Percentiles rank a stretch among this genome's conserved stretches.
Conservation (phyloP, 2,113 vertebrate genomes). For the Psammodynastes pulverulentus region DNA sequence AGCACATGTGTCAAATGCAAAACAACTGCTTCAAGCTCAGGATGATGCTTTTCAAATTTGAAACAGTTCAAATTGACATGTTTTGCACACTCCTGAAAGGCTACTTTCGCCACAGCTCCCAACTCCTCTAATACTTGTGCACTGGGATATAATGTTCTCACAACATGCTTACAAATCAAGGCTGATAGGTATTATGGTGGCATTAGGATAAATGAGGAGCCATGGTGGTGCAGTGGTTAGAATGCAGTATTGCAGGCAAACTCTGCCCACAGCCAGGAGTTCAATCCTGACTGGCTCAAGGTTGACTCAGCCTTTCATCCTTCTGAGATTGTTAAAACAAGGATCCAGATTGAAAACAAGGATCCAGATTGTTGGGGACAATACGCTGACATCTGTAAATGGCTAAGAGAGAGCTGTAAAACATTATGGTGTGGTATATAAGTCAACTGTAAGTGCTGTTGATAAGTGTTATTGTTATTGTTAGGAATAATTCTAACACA, state of each 20-base stretch:
- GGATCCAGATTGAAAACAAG: background rate
- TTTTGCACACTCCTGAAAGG: background rate
- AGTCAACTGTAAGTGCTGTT: background rate
- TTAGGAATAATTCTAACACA: background rate
- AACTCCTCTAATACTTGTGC: background rate
- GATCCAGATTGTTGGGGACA: background rate
- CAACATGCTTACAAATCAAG: background rate
- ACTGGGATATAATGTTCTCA: background rate
- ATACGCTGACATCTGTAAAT: background rate
- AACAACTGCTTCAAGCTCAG: background rate
- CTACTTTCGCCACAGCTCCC: background rate
- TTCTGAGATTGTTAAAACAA: background rate
- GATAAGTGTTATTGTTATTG: background rate
- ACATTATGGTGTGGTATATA: background rate
- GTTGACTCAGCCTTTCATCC: background rate
- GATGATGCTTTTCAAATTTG: background rate
- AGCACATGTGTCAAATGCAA: background rate
- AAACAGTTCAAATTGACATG: background rate
- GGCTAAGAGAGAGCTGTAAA: background rate
- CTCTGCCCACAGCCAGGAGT: background rate
- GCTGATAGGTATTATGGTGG: background rate
- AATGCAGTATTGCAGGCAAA: background rate
- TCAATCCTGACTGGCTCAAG: background rate
- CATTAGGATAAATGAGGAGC: background rate
- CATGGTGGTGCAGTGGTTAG: background rate